A percentile compares a stretch with the other conserved stretches of the same genome.
Conservation (phyloP, 2,113 vertebrate species). For the Hystrix brachyura region DNA sequence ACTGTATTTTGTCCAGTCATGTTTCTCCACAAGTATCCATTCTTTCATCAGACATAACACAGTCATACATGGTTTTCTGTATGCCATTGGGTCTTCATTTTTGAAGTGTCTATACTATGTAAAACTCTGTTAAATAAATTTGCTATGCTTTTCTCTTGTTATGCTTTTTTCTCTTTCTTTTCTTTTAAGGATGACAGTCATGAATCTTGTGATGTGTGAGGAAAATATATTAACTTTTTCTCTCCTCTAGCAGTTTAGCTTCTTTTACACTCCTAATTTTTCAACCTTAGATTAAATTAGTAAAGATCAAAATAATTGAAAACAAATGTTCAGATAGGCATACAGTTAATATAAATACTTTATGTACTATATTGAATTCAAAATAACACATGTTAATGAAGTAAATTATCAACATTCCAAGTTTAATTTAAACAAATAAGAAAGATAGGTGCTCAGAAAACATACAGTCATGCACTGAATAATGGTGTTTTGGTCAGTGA, state of each 20-base stretch:
- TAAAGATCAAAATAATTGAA: background rate
- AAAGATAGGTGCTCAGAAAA: background rate
- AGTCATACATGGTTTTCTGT: background rate
- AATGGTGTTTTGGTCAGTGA: background rate
- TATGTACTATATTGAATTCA: background rate
- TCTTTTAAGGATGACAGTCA: background rate
- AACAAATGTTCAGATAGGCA: background rate
- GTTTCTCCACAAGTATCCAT: background rate
- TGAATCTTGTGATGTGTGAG: background rate
- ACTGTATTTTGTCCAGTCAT: background rate
- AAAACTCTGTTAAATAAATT: background rate
- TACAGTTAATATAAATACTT: constrained; percentile 5
- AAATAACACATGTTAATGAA: constrained; percentile 3
- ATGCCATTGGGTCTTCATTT: background rate
- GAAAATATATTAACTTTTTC: background rate
- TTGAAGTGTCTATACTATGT: background rate
- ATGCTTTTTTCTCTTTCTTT: background rate
- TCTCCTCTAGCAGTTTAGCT: background rate
- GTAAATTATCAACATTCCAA: background rate
- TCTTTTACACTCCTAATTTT: background rate
- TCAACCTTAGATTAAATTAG: background rate
- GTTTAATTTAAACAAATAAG: background rate
- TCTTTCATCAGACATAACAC: background rate
- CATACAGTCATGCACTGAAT: background rate
- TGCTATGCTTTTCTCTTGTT: background rate